Percentiles rank a stretch among this genome's conserved stretches.
These are phyloP conservation scores for Marisa cornuarietis DNA, from an alignment of 1,140 invertebrate species.

Conservation along the genomic window DNA sequence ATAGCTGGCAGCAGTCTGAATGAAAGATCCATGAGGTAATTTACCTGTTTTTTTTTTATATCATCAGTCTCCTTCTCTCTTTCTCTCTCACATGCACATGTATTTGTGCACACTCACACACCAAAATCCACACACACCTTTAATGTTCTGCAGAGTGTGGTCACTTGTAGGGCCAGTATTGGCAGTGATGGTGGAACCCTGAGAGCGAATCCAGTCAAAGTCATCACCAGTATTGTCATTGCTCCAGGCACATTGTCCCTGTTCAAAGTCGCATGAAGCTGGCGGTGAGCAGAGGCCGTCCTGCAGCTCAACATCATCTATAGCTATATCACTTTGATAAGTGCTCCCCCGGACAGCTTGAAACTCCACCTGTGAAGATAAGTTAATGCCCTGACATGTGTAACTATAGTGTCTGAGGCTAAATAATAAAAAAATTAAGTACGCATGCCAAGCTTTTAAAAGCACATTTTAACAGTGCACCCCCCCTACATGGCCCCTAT, in stretches of 20 bases:
- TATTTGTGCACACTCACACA: no score
- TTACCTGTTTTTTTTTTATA: constrained; percentile 74
- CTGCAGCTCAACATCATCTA: constrained; percentile 48
- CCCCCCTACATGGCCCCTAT: no score
- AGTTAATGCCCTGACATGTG: no score
- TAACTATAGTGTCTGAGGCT: no score
- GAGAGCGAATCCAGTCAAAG: constrained; percentile 58
- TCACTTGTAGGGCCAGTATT: constrained; percentile 55
- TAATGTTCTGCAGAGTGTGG: constrained; percentile 52
- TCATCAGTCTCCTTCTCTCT: constrained; percentile 74
- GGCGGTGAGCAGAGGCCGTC: constrained; percentile 41
- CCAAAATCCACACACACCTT: neutral
- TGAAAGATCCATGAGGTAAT: constrained; percentile 80
- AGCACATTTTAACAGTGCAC: no score
- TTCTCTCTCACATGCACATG: constrained; percentile 49
- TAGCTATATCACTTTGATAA: constrained; percentile 69
- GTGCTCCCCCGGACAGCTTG: constrained; percentile 75
- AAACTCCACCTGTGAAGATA: constrained; percentile 70
- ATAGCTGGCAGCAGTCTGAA: constrained; percentile 24
- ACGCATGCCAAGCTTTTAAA: no score
- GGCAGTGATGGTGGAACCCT: constrained; percentile 33
- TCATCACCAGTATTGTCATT: constrained; percentile 51
- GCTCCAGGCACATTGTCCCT: constrained; percentile 50
- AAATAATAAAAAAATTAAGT: no score
- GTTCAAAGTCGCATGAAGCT: constrained; percentile 59